These are phyloP conservation scores for Cariama cristata DNA, from an alignment of 2,113 vertebrate genomes.

Conservation along the genomic window DNA sequence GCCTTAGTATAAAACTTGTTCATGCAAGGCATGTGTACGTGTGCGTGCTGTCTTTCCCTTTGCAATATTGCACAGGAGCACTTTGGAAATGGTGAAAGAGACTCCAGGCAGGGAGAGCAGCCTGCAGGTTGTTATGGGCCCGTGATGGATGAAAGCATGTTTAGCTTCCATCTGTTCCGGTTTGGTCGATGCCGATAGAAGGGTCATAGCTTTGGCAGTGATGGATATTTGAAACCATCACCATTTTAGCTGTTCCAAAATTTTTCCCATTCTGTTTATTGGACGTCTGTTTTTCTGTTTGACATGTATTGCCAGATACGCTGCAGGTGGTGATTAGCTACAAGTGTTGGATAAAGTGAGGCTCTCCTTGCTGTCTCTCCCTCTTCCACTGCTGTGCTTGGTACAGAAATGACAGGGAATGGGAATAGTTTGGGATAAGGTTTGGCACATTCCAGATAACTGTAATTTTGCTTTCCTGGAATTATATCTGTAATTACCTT, in stretches of 20 bases:
- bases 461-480: conserved; percentile 4
- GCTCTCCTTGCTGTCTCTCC: not conserved
- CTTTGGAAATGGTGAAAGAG: not conserved
- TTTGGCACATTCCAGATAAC: not conserved
- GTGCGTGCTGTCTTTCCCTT: accelerated
- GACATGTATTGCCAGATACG: not conserved
- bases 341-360: not conserved
- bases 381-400: not conserved
- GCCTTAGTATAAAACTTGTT: not conserved
- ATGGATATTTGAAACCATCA: not conserved
- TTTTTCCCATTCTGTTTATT: not conserved
- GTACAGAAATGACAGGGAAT: not conserved
- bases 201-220: not conserved
- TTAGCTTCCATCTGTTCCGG: not conserved
- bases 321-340: not conserved
- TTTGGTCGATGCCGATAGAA: not conserved
- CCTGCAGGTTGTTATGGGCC: not conserved
- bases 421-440: not conserved
- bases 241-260: not conserved
- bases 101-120: not conserved
- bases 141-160: not conserved
- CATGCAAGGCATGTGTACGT: not conserved
- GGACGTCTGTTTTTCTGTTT: not conserved
- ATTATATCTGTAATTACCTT: not conserved
- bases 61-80: not conserved